A percentile compares a stretch with the other conserved stretches of the same genome.
Conservation (phyloP, 1,140 invertebrate genomes). For the Lepidurus couesii region DNA sequence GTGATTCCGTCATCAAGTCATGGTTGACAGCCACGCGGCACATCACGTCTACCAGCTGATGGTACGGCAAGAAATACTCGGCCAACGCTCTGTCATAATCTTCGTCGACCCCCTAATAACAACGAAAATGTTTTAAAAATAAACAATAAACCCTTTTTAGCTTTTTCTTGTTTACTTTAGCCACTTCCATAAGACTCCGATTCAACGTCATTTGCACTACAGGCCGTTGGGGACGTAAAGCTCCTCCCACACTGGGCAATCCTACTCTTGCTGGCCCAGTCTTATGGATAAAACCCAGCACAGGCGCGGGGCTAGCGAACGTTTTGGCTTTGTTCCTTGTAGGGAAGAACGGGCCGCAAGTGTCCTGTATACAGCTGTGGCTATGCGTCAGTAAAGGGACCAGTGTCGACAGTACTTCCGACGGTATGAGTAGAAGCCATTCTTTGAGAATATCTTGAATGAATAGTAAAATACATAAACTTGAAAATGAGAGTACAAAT, state of each 20-base stretch:
- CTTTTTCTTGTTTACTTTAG: slow-evolving; percentile 51
- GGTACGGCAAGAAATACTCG: slow-evolving; percentile 74
- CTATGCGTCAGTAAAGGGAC: slow-evolving; percentile 78
- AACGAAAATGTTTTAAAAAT: not conserved
- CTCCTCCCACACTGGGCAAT: slow-evolving; percentile 41
- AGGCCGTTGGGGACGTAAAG: slow-evolving; percentile 62
- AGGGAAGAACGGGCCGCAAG: slow-evolving; percentile 68
- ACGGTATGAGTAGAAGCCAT: slow-evolving; percentile 72
- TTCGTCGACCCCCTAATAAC: slow-evolving; percentile 59
- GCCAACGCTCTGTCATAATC: slow-evolving; percentile 70
- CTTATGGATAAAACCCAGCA: slow-evolving; percentile 40
- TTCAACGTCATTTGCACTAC: slow-evolving; percentile 85
- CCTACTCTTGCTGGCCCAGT: slow-evolving; percentile 42
- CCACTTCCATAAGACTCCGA: slow-evolving; percentile 62
- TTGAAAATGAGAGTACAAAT: not conserved
- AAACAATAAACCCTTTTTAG: not conserved
- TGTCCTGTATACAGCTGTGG: slow-evolving; percentile 72
- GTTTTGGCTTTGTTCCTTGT: slow-evolving; percentile 53
- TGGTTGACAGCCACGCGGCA: slow-evolving; percentile 79
- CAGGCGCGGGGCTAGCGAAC: slow-evolving; percentile 49
- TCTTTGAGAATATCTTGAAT: slow-evolving; percentile 73
- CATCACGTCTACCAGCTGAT: slow-evolving; percentile 77
- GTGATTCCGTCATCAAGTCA: slow-evolving; percentile 67
- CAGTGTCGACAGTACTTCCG: slow-evolving; percentile 70
- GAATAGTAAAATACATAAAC: slow-evolving; percentile 34